Evolutionary conservation across 2,797 vertebrate species (phyloP).

Genomic region (Amphiprion clarkii): DNA sequence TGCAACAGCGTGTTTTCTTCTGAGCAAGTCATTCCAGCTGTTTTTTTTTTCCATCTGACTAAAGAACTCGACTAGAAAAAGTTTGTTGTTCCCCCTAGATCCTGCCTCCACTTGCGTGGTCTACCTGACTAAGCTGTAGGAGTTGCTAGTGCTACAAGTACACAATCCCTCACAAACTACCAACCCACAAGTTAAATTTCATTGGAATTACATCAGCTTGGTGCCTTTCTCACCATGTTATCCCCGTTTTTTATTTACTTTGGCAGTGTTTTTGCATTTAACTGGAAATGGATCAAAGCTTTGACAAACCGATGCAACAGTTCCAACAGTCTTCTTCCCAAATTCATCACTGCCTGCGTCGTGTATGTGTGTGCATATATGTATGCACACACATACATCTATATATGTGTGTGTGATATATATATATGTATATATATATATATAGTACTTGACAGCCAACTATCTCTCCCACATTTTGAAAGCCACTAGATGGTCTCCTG

Average conservation of each 20-base stretch:
- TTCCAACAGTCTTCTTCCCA: neutral
- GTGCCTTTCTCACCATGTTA: too few species aligned
- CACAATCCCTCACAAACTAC: neutral
- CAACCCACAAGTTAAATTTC: neutral
- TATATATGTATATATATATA: neutral
- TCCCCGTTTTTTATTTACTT: neutral
- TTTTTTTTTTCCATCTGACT: too few species aligned
- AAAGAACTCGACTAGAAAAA: neutral
- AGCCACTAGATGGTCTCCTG: conserved; percentile 26
- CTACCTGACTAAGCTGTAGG: neutral
- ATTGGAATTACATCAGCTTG: neutral
- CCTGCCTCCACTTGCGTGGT: neutral
- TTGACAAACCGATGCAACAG: neutral
- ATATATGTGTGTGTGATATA: neutral
- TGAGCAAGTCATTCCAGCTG: too few species aligned
- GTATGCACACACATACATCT: too few species aligned
- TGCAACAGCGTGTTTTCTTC: too few species aligned
- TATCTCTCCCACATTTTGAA: conserved; percentile 36
- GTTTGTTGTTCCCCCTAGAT: neutral
- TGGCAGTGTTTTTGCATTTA: neutral
- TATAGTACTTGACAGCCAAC: conserved; percentile 1
- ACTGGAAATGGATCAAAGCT: neutral
- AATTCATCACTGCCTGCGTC: neutral
- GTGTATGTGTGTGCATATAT: too few species aligned
- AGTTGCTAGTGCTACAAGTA: neutral